Evolutionary conservation across 2,797 vertebrate species (phyloP).

Genomic region (Crax fasciolata): DNA sequence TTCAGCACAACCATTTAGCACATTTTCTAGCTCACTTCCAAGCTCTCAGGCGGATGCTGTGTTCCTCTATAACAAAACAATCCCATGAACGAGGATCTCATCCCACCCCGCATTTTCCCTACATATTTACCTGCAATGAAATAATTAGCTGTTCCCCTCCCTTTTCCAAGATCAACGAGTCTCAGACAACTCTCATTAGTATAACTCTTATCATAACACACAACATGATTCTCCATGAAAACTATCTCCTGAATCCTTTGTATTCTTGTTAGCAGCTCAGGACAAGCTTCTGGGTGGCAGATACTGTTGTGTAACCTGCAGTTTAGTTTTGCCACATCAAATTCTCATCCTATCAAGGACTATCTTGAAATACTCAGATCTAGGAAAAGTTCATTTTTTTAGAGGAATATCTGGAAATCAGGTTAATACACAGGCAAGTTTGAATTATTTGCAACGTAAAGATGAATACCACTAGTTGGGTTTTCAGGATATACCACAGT

Average conservation of each 20-base stretch:
- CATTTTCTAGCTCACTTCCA: neutral
- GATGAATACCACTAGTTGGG: neutral
- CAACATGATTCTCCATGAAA: neutral
- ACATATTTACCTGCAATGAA: neutral
- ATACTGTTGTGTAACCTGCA: neutral
- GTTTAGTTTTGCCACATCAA: neutral
- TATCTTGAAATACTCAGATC: neutral
- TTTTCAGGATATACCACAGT: neutral
- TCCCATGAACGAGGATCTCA: neutral
- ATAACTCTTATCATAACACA: neutral
- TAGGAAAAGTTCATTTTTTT: neutral
- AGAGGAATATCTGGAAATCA: neutral
- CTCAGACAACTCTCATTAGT: conserved; percentile 7
- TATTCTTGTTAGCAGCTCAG: neutral
- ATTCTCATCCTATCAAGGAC: neutral
- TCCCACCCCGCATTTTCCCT: neutral
- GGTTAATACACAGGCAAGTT: neutral
- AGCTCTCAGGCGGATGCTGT: neutral
- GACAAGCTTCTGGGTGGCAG: neutral
- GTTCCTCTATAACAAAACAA: accelerated
- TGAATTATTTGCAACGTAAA: neutral
- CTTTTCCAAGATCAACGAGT: neutral
- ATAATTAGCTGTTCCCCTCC: conserved; percentile 3
- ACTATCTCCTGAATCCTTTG: conserved; percentile 5
- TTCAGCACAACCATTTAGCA: neutral